A percentile compares a stretch with the other conserved stretches of the same genome.
Conservation (phyloP, 2,797 vertebrate genomes). For the Pipistrellus pygmaeus region DNA sequence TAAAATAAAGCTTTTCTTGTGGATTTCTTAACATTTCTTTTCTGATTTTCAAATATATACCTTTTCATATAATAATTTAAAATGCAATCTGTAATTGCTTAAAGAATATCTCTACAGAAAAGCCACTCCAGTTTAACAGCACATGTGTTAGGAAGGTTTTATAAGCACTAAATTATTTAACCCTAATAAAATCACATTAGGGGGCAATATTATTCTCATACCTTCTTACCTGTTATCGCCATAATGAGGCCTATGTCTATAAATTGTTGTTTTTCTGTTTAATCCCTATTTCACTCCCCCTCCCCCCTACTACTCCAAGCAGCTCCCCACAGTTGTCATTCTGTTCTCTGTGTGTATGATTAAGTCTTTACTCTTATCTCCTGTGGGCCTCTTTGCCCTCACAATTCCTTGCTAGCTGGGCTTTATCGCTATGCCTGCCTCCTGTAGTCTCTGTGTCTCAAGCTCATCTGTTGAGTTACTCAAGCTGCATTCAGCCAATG, state of each 20-base stretch:
- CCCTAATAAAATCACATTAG: background rate
- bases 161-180: background rate
- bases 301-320: background rate
- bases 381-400: background rate
- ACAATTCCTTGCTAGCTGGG: background rate
- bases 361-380: background rate
- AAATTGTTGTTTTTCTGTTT: background rate
- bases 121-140: background rate
- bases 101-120: background rate
- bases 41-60: background rate
- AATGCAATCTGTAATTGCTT: background rate
- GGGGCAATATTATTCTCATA: background rate
- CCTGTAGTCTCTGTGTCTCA: no score
- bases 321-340: background rate
- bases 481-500: background rate
- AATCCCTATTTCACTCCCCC: background rate
- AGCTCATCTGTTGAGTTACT: background rate
- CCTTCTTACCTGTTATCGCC: background rate
- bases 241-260: background rate
- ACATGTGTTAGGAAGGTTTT: background rate
- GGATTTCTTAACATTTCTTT: background rate
- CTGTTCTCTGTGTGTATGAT: background rate
- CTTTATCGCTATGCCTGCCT: background rate
- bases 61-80: background rate
- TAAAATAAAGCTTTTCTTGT: background rate